These are phyloP conservation scores for Hippocampus guttulatus DNA, from an alignment of 2,113 vertebrate species.

Conservation along the genomic window DNA sequence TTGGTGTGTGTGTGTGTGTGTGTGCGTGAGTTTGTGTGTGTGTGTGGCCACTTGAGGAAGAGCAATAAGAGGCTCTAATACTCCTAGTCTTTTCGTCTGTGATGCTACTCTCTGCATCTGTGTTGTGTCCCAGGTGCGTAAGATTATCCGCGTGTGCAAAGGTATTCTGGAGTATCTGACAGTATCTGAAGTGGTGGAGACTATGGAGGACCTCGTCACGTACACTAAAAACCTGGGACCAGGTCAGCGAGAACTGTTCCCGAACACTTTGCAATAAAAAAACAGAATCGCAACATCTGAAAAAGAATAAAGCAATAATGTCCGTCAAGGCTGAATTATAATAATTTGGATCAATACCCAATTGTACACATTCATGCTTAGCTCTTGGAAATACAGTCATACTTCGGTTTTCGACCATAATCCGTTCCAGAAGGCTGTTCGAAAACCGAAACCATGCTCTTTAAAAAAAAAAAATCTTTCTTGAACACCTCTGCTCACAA, in stretches of 20 bases:
- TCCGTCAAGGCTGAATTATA: not conserved
- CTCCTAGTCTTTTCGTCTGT: not conserved
- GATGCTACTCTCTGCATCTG: not conserved
- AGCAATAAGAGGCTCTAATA: not conserved
- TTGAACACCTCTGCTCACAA: too few species aligned
- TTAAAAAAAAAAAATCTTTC: too few species aligned
- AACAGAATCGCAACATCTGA: not conserved
- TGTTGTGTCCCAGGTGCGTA: slow-evolving; percentile 81
- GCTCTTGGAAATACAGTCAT: too few species aligned
- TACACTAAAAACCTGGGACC: slow-evolving; percentile 98
- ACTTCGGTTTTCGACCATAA: too few species aligned
- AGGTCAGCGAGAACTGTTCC: slow-evolving; percentile 68
- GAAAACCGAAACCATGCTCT: too few species aligned
- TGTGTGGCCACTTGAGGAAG: not conserved
- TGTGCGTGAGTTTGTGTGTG: slow-evolving; percentile 4
- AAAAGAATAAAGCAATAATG: not conserved
- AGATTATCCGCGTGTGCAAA: slow-evolving; percentile 97
- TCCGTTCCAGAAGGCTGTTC: too few species aligned
- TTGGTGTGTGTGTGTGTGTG: slow-evolving; percentile 24
- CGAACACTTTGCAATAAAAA: not conserved
- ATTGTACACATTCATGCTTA: not conserved
- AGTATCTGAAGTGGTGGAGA: slow-evolving; percentile 95
- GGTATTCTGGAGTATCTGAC: slow-evolving; percentile 97
- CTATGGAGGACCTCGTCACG: slow-evolving; percentile 97
- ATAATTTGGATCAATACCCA: not conserved